A percentile compares a stretch with the other conserved stretches of the same genome.
Conservation (phyloP, 1,140 invertebrate genomes). For the Metopolophium dirhodum region DNA sequence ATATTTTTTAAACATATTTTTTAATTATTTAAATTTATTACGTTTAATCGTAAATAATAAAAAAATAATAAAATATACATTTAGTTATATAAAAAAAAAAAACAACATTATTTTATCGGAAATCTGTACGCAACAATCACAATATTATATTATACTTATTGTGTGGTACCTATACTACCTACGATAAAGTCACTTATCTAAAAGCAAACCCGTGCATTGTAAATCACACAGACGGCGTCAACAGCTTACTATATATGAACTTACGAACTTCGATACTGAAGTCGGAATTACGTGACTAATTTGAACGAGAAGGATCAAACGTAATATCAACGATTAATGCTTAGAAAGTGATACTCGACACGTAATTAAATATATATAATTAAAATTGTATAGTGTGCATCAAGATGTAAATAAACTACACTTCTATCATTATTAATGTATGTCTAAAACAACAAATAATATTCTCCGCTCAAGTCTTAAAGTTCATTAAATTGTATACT, state of each 20-base stretch:
- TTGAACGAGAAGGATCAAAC: conserved; percentile 16
- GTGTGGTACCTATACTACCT: not conserved
- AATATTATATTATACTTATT: not conserved
- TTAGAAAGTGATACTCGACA: not conserved
- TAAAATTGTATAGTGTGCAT: not conserved
- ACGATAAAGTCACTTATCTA: not conserved
- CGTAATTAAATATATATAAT: not conserved
- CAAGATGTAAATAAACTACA: not conserved
- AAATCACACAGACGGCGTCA: not conserved
- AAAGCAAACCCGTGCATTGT: not conserved
- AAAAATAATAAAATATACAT: not conserved
- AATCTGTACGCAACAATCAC: not conserved
- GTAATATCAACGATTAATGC: conserved; percentile 17
- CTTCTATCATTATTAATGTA: not conserved
- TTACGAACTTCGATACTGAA: not conserved
- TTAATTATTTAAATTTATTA: not conserved
- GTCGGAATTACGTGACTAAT: conserved; percentile 8
- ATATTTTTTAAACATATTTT: not conserved
- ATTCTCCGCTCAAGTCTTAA: not conserved
- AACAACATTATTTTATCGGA: not conserved
- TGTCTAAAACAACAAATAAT: not conserved
- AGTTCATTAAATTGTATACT: not conserved
- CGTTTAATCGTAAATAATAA: not conserved
- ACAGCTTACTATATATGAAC: not conserved
- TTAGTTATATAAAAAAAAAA: not conserved